These are phyloP conservation scores for Molanna angustata DNA, from an alignment of 2,888 invertebrate species.

Conservation along the genomic window DNA sequence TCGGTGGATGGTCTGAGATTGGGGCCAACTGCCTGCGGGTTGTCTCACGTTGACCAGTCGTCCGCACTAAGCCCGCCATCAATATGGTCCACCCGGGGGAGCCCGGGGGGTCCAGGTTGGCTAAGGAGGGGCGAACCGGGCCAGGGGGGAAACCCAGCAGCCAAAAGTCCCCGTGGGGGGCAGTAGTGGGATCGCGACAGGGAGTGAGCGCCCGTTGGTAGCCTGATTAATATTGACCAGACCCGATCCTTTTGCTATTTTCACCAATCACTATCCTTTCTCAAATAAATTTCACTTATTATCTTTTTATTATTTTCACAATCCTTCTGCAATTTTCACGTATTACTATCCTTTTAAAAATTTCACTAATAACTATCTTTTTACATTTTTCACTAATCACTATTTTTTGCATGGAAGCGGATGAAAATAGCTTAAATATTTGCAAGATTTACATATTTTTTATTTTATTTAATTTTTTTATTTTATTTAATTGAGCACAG, in stretches of 20 bases:
- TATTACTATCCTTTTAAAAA: too few relatives aligned
- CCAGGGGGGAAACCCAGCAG: conserved; percentile 99
- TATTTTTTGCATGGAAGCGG: too few relatives aligned
- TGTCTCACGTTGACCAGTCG: conserved; percentile 85
- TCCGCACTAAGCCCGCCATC: conserved; percentile 96
- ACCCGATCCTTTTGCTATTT: conserved; percentile 62
- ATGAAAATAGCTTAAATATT: too few relatives aligned
- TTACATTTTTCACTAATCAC: too few relatives aligned
- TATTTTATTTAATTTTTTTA: too few relatives aligned
- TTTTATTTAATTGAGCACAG: too few relatives aligned
- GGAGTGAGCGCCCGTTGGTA: conserved; percentile 88
- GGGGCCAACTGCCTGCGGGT: conserved; percentile 54
- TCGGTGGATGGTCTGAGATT: conserved; percentile 85
- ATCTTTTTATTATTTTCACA: too few relatives aligned
- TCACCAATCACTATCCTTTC: too few relatives aligned
- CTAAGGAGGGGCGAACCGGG: conserved; percentile 97
- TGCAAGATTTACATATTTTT: too few relatives aligned
- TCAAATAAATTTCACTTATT: too few relatives aligned
- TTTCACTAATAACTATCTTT: too few relatives aligned
- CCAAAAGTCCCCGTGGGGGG: conserved; percentile 98
- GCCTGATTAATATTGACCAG: conserved; percentile 80
- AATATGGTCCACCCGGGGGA: conserved; percentile 91
- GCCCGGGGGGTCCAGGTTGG: conserved; percentile 82
- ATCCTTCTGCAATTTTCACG: too few relatives aligned
- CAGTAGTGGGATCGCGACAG: conserved; percentile 98